Conservation (phyloP, 2,797 vertebrate species). For the Rallus crepitans region DNA sequence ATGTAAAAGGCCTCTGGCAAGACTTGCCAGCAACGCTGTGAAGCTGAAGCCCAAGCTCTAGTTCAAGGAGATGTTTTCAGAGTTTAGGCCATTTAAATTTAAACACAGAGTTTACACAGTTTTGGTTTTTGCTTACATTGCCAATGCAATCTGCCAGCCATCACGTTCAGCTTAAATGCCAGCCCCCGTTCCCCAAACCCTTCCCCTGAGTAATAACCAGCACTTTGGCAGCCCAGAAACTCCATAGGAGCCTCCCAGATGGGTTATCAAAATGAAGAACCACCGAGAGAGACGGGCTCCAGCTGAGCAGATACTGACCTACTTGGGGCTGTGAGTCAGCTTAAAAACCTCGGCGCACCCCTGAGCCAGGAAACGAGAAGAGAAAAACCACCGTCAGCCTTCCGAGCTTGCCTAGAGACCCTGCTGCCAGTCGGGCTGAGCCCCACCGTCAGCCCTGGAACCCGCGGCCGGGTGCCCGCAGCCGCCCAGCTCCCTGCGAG, state of each 20-base stretch:
- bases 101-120: rapidly evolving
- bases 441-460: too few relatives aligned
- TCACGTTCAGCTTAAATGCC: rapidly evolving
- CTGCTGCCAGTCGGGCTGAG: background rate
- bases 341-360: background rate
- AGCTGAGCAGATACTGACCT: background rate
- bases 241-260: background rate
- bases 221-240: background rate
- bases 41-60: background rate
- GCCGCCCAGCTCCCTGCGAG: background rate
- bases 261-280: background rate
- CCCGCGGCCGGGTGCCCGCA: too few relatives aligned
- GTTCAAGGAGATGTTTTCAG: rapidly evolving
- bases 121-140: rapidly evolving
- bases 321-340: slow-evolving; percentile 10
- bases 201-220: background rate
- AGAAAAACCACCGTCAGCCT: background rate
- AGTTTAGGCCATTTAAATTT: background rate
- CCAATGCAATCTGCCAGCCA: rapidly evolving
- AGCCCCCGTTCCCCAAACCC: background rate
- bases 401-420: background rate
- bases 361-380: background rate
- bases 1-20: background rate
- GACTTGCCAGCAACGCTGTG: background rate
- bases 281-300: background rate